A percentile compares a stretch with the other conserved stretches of the same genome.
These are phyloP conservation scores for fruit fly (Drosophila melanogaster) DNA, from an alignment of 1,140 invertebrate species.

Conservation along the genomic window DNA sequence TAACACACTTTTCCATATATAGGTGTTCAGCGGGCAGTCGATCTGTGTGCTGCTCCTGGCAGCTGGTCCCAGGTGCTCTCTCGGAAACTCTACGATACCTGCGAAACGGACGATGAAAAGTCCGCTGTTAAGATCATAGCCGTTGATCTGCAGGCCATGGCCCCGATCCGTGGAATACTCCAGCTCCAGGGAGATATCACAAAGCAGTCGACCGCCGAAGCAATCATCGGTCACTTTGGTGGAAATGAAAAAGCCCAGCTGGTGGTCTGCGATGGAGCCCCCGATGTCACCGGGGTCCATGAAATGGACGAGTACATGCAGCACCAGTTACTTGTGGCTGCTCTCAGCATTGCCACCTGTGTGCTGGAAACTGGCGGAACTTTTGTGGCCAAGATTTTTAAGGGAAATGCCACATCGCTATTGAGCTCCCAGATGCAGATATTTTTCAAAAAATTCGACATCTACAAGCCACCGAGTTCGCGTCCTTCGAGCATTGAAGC, in stretches of 20 bases:
- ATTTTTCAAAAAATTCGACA: conserved; percentile 94
- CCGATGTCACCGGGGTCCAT: conserved; percentile 99
- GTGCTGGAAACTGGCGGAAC: conserved; percentile 94
- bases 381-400: conserved; percentile 99
- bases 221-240: conserved; percentile 95
- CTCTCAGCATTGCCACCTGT: conserved; percentile 98
- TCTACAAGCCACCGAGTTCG: conserved; percentile 96
- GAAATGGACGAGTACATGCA: conserved; percentile 99
- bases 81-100: conserved; percentile 88
- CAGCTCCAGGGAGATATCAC: conserved; percentile 99
- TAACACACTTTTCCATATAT: not conserved
- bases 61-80: conserved; percentile 99
- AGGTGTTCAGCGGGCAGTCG: conserved; percentile 97
- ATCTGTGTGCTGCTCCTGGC: conserved; percentile 98
- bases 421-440: conserved; percentile 95
- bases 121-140: conserved; percentile 96
- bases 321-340: conserved; percentile 95
- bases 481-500: conserved; percentile 98
- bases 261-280: conserved; percentile 99
- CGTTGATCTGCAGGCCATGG: conserved; percentile 99
- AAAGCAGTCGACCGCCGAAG: conserved; percentile 94
- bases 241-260: conserved; percentile 93
- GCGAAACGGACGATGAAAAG: conserved; percentile 84
- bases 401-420: conserved; percentile 95
- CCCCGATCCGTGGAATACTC: conserved; percentile 96